Evolutionary conservation across 2,797 vertebrate species (phyloP).

Genomic region (Clarias laeviceps): DNA sequence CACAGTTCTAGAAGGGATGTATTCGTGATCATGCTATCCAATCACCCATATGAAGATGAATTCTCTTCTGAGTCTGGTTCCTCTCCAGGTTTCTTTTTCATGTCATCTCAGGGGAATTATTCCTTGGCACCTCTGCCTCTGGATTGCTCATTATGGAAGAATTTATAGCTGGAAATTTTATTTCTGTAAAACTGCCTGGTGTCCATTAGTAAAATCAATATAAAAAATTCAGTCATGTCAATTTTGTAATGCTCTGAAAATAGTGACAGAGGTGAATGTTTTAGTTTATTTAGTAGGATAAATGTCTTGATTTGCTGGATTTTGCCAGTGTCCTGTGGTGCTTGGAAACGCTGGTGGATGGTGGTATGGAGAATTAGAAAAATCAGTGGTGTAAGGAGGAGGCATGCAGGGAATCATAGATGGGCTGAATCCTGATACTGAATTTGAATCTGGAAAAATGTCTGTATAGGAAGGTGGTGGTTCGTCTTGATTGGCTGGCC

Average conservation of each 20-base stretch:
- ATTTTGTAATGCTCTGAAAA: neutral
- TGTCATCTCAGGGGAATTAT: too few relatives aligned
- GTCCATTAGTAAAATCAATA: too few relatives aligned
- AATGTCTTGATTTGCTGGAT: conserved; percentile 25
- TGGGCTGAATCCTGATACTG: conserved; percentile 16
- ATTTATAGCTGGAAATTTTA: too few relatives aligned
- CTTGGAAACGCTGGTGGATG: conserved; percentile 37
- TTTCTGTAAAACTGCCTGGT: too few relatives aligned
- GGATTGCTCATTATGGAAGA: too few relatives aligned
- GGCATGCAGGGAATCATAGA: neutral
- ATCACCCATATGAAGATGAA: too few relatives aligned
- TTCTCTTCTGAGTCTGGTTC: too few relatives aligned
- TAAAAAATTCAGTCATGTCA: neutral
- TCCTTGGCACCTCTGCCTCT: too few relatives aligned
- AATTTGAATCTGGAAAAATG: conserved; percentile 41
- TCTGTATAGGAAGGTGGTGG: conserved; percentile 51
- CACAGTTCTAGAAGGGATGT: too few relatives aligned
- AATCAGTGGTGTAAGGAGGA: conserved; percentile 27
- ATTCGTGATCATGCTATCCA: too few relatives aligned
- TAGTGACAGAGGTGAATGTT: neutral
- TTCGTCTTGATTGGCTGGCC: conserved; percentile 42
- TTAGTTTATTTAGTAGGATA: conserved; percentile 16
- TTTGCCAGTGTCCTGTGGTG: neutral
- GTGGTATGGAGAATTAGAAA: conserved; percentile 42
- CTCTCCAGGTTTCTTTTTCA: too few relatives aligned